phyloP scores from a whole-genome alignment of 1,140 invertebrate species.

The Diorhabda elongata region DNA sequence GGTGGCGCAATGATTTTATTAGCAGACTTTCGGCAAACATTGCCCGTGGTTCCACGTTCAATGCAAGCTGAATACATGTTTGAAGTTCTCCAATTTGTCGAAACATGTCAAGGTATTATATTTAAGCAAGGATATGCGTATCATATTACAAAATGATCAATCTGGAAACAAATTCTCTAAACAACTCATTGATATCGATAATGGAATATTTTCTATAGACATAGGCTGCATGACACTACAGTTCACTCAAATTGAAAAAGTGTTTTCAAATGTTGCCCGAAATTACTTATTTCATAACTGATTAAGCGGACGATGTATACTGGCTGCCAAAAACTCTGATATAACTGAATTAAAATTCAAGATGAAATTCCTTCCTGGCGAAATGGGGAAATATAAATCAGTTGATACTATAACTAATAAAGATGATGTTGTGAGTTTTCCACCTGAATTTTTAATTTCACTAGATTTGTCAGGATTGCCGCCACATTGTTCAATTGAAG shows the following conservation, averaged over 20 bases:
- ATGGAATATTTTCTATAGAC: too few species aligned
- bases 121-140: background rate
- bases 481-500: conserved; percentile 21
- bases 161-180: too few species aligned
- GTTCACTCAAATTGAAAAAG: too few species aligned
- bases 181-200: too few species aligned
- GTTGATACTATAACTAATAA: conserved; percentile 41
- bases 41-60: conserved; percentile 47
- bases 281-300: too few species aligned
- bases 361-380: too few species aligned
- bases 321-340: too few species aligned
- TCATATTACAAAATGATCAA: background rate
- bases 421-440: conserved; percentile 42
- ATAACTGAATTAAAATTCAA: too few species aligned
- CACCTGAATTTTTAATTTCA: conserved; percentile 39
- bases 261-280: too few species aligned
- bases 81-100: background rate
- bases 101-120: background rate
- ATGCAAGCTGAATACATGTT: conserved; percentile 37
- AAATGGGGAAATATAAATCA: conserved; percentile 40
- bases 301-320: too few species aligned
- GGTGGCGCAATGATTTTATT: conserved; percentile 42
- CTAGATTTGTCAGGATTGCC: conserved; percentile 29
- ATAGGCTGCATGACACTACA: too few species aligned
- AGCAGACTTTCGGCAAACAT: conserved; percentile 51